Conservation (phyloP, 2,797 vertebrate genomes). For the Prunella strophiata region DNA sequence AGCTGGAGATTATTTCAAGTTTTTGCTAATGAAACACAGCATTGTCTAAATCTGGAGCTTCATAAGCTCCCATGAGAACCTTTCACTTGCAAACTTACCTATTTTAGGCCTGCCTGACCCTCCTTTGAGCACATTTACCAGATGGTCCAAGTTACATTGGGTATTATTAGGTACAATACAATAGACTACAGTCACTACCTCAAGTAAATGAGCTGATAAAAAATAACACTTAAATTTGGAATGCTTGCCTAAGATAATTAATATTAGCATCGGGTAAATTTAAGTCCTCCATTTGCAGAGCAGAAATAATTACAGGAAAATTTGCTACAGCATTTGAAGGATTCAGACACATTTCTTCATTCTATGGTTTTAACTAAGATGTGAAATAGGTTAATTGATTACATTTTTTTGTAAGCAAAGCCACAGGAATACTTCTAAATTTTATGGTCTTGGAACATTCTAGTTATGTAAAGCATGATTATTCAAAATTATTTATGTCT, state of each 20-base stretch:
- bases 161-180: not conserved
- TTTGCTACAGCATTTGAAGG: not conserved
- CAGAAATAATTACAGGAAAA: not conserved
- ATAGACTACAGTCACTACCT: not conserved
- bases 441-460: not conserved
- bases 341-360: not conserved
- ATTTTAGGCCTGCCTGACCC: not conserved
- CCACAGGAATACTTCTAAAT: not conserved
- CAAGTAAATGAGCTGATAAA: not conserved
- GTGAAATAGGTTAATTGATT: not conserved
- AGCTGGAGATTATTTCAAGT: not conserved
- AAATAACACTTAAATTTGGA: not conserved
- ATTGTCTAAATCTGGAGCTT: not conserved
- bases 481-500: too few species aligned
- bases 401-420: not conserved
- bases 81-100: not conserved
- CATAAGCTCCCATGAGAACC: not conserved
- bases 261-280: not conserved
- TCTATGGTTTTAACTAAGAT: not conserved
- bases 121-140: not conserved
- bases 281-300: not conserved
- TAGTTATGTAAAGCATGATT: not conserved
- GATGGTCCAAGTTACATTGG: not conserved
- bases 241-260: not conserved
- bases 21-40: not conserved